These are phyloP conservation scores for Branchipolynoe longqiensis DNA, from an alignment of 2,888 invertebrate genomes.

Conservation along the genomic window DNA sequence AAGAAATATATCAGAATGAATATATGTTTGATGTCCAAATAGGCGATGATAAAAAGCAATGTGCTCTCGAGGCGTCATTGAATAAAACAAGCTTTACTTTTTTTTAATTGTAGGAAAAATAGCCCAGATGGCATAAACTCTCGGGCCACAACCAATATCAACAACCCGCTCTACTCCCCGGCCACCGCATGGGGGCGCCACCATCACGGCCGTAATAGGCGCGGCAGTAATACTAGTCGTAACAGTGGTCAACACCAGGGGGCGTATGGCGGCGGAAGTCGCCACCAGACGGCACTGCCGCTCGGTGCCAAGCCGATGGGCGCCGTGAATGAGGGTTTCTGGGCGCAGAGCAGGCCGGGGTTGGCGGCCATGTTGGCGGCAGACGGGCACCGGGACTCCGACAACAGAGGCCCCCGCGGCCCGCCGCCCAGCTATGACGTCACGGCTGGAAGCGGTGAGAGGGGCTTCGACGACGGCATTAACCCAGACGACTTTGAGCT, in stretches of 20 bases:
- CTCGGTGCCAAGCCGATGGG: not conserved
- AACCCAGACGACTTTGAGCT: constrained; percentile 24
- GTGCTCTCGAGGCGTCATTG: not conserved
- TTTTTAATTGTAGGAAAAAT: not conserved
- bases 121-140: not conserved
- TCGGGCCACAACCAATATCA: not conserved
- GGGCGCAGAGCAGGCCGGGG: not conserved
- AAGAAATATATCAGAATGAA: too few species aligned
- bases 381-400: not conserved
- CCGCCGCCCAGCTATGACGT: not conserved
- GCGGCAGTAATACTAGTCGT: not conserved
- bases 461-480: not conserved
- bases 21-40: too few species aligned
- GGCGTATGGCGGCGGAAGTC: not conserved
- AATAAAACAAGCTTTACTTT: not conserved
- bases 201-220: not conserved
- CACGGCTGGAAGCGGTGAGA: not conserved
- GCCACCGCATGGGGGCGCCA: not conserved
- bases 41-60: not conserved
- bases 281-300: not conserved
- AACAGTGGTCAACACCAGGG: not conserved
- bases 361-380: not conserved
- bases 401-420: not conserved
- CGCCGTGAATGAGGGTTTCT: constrained; percentile 19
- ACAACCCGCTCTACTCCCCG: not conserved